A percentile compares a stretch with the other conserved stretches of the same genome.
These are phyloP conservation scores for Brachypalpus laphriformis DNA, from an alignment of 2,888 invertebrate species.

Conservation along the genomic window DNA sequence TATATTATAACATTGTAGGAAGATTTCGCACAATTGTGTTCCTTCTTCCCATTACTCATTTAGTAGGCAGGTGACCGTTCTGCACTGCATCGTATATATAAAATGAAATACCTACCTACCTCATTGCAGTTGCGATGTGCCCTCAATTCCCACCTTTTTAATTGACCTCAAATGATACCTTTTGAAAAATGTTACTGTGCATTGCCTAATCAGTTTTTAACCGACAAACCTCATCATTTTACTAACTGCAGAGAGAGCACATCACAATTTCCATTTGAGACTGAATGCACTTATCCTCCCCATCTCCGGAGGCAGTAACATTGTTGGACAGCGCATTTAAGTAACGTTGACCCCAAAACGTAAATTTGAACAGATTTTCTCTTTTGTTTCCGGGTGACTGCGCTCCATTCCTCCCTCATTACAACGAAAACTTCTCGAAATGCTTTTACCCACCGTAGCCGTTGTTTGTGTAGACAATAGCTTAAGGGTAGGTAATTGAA, in stretches of 20 bases:
- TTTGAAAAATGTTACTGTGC: not conserved
- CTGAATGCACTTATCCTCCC: conserved; percentile 17
- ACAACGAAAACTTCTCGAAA: conserved; percentile 27
- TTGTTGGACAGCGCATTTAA: conserved; percentile 26
- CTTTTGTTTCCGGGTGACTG: not conserved
- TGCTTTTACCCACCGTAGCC: conserved; percentile 14
- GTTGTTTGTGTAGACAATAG: conserved; percentile 39
- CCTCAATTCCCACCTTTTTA: not conserved
- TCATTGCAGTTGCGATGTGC: not conserved
- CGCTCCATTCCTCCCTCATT: not conserved
- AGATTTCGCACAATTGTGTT: too few relatives aligned
- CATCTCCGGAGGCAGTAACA: not conserved
- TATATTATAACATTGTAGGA: too few relatives aligned
- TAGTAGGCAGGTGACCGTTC: not conserved
- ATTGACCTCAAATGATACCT: not conserved
- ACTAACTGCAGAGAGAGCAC: not conserved
- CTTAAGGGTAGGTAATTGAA: conserved; percentile 58
- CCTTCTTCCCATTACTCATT: too few relatives aligned
- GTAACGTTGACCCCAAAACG: conserved; percentile 65
- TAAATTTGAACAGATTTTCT: conserved; percentile 7
- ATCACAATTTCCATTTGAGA: not conserved
- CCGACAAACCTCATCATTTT: conserved; percentile 3
- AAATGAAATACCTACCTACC: too few relatives aligned
- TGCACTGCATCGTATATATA: not conserved
- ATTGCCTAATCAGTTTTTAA: not conserved